A percentile compares a stretch with the other conserved stretches of the same genome.
Conservation (phyloP, 1,140 invertebrate species). For the Luehdorfia chinensis region DNA sequence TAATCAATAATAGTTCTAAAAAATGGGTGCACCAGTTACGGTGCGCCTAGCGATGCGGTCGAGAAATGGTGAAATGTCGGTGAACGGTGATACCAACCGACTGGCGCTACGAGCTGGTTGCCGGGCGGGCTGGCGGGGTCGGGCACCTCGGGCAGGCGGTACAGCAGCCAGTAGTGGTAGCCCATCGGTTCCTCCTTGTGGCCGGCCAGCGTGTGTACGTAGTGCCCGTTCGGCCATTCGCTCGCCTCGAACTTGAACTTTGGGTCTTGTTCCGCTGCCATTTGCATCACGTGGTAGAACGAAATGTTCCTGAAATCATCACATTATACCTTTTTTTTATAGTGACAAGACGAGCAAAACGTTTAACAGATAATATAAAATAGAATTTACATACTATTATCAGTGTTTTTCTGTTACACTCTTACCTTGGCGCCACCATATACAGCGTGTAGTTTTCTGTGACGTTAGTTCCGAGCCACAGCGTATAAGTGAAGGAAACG, state of each 20-base stretch:
- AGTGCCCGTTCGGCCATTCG: conserved; percentile 93
- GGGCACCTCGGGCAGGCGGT: conserved; percentile 85
- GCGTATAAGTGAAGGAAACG: conserved; percentile 88
- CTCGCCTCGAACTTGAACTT: conserved; percentile 85
- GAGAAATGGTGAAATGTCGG: too few relatives aligned
- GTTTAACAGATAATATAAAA: too few relatives aligned
- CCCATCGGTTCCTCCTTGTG: conserved; percentile 91
- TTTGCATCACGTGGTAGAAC: conserved; percentile 91
- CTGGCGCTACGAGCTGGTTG: conserved; percentile 89
- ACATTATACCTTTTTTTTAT: too few relatives aligned
- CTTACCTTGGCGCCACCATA: conserved; percentile 79
- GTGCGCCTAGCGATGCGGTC: too few relatives aligned
- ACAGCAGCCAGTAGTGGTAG: conserved; percentile 92
- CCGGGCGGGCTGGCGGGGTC: conserved; percentile 87
- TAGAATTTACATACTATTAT: too few relatives aligned
- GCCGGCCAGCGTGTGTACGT: conserved; percentile 91
- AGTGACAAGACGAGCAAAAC: too few relatives aligned
- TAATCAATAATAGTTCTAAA: too few relatives aligned
- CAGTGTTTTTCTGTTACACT: too few relatives aligned
- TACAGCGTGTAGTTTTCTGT: conserved; percentile 85
- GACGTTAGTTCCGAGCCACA: conserved; percentile 91
- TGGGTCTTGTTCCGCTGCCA: conserved; percentile 87
- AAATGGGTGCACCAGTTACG: too few relatives aligned
- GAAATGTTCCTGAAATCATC: conserved; percentile 84
- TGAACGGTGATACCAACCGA: conserved; percentile 80